Percentiles rank a stretch among this genome's conserved stretches.
Conservation (phyloP, 37 sponge, comb jelly and placozoan species). For the Eunapius fragilis region DNA sequence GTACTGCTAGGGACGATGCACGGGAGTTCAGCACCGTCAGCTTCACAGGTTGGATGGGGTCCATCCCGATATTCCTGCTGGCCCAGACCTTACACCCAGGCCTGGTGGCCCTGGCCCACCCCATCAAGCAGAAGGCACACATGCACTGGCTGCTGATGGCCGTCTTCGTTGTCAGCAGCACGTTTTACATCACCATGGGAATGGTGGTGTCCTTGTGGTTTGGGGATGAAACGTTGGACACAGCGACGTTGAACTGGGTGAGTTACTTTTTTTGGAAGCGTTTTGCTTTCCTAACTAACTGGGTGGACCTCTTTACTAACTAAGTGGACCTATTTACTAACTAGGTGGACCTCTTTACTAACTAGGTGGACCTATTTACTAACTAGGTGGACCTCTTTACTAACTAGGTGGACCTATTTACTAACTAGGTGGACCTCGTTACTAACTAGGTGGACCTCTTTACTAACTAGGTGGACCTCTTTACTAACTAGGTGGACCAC, state of each 20-base stretch:
- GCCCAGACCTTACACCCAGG: constrained; percentile 61
- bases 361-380: too few relatives aligned
- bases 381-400: too few relatives aligned
- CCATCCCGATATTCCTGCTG: constrained; percentile 62
- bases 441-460: too few relatives aligned
- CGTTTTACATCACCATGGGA: background rate
- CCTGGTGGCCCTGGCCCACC: constrained; percentile 31
- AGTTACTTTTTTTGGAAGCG: background rate
- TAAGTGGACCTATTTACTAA: too few relatives aligned
- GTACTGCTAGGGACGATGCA: background rate
- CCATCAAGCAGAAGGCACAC: background rate
- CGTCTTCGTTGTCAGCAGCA: background rate
- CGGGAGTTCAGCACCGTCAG: constrained; percentile 40
- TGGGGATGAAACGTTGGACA: background rate
- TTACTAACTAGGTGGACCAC: too few relatives aligned
- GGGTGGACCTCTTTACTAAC: background rate
- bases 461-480: too few relatives aligned
- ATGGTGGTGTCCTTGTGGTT: background rate
- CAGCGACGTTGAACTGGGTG: background rate
- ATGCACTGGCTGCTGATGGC: background rate
- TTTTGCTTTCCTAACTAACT: background rate
- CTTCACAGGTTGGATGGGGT: constrained; percentile 47
- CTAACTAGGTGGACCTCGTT: too few relatives aligned
- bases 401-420: too few relatives aligned
- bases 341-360: too few relatives aligned